Evolutionary conservation across 2,888 invertebrate species (phyloP).

Genomic region (Emmelina monodactyla): DNA sequence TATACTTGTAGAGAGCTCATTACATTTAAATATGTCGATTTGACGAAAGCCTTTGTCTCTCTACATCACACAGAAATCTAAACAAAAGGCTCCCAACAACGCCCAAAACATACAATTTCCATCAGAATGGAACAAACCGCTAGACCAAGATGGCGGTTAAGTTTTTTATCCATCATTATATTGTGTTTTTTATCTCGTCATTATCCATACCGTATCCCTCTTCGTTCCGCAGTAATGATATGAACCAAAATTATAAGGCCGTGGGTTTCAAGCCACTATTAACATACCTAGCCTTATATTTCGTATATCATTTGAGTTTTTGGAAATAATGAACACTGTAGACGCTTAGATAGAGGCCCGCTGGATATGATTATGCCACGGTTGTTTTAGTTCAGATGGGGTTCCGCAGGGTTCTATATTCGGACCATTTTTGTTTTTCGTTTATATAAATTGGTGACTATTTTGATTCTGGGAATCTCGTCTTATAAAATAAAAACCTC

Average conservation of each 20-base stretch:
- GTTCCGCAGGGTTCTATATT: not conserved
- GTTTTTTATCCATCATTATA: conserved; percentile 42
- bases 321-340: conserved; percentile 22
- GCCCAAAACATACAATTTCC: not conserved
- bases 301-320: conserved; percentile 40
- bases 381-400: not conserved
- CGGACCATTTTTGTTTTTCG: not conserved
- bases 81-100: conserved; percentile 18
- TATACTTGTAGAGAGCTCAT: too few relatives aligned
- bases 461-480: too few relatives aligned
- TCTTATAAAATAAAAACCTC: too few relatives aligned
- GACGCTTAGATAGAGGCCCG: too few relatives aligned
- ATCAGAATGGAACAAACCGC: conserved; percentile 16
- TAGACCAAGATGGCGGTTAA: conserved; percentile 33
- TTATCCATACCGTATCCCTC: conserved; percentile 40
- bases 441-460: not conserved
- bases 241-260: conserved; percentile 54
- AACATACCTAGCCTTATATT: conserved; percentile 46
- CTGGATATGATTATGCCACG: not conserved
- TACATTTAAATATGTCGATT: too few relatives aligned
- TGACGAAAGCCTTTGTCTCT: too few relatives aligned
- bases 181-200: conserved; percentile 34
- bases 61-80: conserved; percentile 1
- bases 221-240: conserved; percentile 49
- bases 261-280: conserved; percentile 40